phyloP scores from a whole-genome alignment of 2,797 vertebrate species.

The Spinibarbus caldwelli region DNA sequence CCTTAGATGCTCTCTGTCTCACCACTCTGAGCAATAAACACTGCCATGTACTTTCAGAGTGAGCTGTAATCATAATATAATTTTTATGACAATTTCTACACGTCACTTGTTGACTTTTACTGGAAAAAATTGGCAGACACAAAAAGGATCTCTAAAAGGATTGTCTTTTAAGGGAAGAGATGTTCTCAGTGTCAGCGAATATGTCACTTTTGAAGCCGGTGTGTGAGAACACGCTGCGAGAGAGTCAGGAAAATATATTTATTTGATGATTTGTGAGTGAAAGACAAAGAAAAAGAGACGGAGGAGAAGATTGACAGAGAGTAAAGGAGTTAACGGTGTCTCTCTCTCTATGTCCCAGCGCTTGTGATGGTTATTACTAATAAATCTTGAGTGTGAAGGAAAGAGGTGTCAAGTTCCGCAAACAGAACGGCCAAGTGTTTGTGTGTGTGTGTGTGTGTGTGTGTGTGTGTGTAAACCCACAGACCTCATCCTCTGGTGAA shows the following conservation, averaged over 20 bases:
- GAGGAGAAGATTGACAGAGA: slow-evolving; percentile 15
- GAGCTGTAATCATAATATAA: slow-evolving; percentile 52
- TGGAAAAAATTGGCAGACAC: slow-evolving; percentile 66
- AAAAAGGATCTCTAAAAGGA: slow-evolving; percentile 72
- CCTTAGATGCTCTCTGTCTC: slow-evolving; percentile 3
- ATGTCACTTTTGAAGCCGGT: slow-evolving; percentile 44
- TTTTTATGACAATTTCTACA: slow-evolving; percentile 69
- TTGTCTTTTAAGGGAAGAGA: slow-evolving; percentile 73
- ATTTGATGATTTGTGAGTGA: slow-evolving; percentile 44
- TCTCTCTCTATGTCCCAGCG: background rate
- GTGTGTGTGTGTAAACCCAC: slow-evolving; percentile 73
- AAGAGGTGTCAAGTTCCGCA: slow-evolving; percentile 68
- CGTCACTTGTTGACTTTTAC: slow-evolving; percentile 67
- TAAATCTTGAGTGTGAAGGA: slow-evolving; percentile 40
- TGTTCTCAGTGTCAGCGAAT: slow-evolving; percentile 42
- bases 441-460: slow-evolving; percentile 65
- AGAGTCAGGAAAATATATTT: slow-evolving; percentile 14
- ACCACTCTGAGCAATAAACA: background rate
- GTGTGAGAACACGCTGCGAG: slow-evolving; percentile 3
- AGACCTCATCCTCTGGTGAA: slow-evolving; percentile 70
- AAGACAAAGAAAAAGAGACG: slow-evolving; percentile 29
- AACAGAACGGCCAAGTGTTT: slow-evolving; percentile 70
- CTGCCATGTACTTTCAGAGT: background rate
- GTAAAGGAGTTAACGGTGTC: background rate
- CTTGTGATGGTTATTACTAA: slow-evolving; percentile 32